Percentiles rank a stretch among this genome's conserved stretches.
phyloP scores from a whole-genome alignment of 2,797 vertebrate genomes.

The Sphenodon punctatus region DNA sequence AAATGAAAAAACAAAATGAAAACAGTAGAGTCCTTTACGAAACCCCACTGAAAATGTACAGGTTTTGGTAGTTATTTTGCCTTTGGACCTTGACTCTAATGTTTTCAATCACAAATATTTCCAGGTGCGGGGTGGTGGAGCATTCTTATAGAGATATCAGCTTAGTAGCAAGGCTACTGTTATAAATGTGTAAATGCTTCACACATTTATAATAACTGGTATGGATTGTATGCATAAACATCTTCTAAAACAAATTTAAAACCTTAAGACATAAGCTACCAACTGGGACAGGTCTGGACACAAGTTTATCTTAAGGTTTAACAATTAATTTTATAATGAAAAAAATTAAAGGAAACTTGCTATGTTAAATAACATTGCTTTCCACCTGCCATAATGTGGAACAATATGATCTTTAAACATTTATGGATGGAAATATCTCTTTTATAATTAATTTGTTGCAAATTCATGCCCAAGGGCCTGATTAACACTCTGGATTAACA shows the following conservation, averaged over 20 bases:
- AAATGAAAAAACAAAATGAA: too few relatives aligned
- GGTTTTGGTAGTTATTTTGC: too few relatives aligned
- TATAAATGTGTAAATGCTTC: too few relatives aligned
- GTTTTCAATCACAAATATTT: too few relatives aligned
- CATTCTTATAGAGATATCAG: too few relatives aligned
- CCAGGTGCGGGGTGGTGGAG: too few relatives aligned
- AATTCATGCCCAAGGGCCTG: background rate
- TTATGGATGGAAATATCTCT: background rate
- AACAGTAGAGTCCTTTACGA: too few relatives aligned
- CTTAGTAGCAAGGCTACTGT: too few relatives aligned
- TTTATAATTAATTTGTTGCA: background rate
- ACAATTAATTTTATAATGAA: background rate
- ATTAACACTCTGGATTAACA: background rate
- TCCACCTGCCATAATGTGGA: background rate
- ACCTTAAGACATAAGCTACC: background rate
- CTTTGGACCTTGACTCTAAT: too few relatives aligned
- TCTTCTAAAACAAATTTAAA: background rate
- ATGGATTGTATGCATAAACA: fast-evolving
- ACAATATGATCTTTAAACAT: background rate
- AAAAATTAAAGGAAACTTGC: too few relatives aligned
- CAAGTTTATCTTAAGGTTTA: background rate
- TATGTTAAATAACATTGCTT: background rate
- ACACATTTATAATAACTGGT: fast-evolving
- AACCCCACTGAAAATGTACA: too few relatives aligned
- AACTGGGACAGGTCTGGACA: background rate